Evolutionary conservation across 2,113 vertebrate genomes (phyloP).

Genomic region (Rhinopomastus cyanomelas): DNA sequence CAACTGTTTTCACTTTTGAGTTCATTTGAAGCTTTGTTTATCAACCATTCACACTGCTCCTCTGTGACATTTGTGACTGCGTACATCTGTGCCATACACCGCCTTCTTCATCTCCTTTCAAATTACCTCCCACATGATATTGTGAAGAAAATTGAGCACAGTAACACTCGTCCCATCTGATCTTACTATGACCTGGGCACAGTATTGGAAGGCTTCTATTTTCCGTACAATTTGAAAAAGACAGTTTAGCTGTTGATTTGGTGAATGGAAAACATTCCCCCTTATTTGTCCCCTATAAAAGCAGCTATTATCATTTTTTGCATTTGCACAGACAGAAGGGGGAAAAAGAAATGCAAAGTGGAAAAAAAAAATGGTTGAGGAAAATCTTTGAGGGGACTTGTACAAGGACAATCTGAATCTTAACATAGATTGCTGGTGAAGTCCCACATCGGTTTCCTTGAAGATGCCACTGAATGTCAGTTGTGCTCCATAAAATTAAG

Average conservation of each 20-base stretch:
- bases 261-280: not conserved
- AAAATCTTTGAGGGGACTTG: not conserved
- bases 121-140: not conserved
- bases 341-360: not conserved
- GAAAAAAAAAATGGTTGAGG: not conserved
- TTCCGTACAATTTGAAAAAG: not conserved
- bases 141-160: not conserved
- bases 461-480: slow-evolving; percentile 47
- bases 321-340: not conserved
- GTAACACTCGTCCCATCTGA: not conserved
- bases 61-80: not conserved
- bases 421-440: not conserved
- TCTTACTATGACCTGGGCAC: not conserved
- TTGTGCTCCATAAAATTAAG: slow-evolving; percentile 25
- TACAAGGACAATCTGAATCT: slow-evolving; percentile 17
- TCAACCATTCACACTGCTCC: not conserved
- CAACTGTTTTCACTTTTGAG: not conserved
- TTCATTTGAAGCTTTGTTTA: not conserved
- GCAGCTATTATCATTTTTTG: not conserved
- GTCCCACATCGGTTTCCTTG: slow-evolving; percentile 31
- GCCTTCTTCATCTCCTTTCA: not conserved
- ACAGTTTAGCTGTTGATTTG: not conserved
- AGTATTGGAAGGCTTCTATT: not conserved
- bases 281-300: not conserved
- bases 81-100: not conserved